A percentile compares a stretch with the other conserved stretches of the same genome.
phyloP scores from a whole-genome alignment of 2,113 vertebrate genomes.

The Hystrix brachyura region DNA sequence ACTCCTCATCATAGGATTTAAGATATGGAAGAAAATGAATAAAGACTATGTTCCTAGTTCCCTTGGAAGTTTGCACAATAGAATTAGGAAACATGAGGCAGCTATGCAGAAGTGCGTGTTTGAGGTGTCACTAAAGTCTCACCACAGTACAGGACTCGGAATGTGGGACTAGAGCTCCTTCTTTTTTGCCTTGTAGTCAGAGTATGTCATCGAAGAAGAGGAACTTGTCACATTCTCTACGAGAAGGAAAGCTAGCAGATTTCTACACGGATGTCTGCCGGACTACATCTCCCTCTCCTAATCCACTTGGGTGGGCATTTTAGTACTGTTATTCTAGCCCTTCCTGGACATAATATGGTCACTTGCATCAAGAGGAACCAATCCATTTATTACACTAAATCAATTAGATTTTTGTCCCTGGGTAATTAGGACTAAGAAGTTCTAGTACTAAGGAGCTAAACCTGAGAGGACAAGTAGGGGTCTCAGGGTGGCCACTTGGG shows the following conservation, averaged over 20 bases:
- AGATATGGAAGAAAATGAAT: conserved; percentile 9
- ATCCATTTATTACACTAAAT: neutral
- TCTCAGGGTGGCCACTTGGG: neutral
- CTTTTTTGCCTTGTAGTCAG: neutral
- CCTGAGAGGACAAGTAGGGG: neutral
- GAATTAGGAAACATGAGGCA: conserved; percentile 41
- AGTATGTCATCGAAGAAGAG: neutral
- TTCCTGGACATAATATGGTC: neutral
- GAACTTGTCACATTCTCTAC: neutral
- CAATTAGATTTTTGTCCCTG: neutral
- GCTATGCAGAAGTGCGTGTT: neutral
- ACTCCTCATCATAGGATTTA: conserved; percentile 13
- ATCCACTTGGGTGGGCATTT: neutral
- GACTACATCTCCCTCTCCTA: neutral
- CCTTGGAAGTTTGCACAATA: conserved; percentile 6
- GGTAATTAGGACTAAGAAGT: neutral
- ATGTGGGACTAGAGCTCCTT: neutral
- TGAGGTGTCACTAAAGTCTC: neutral
- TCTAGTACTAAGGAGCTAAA: neutral
- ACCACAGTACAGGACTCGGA: neutral
- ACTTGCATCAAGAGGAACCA: neutral
- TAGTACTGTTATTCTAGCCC: neutral
- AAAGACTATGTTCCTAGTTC: neutral
- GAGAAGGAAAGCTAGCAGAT: conserved; percentile 7
- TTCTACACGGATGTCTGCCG: neutral